phyloP scores from a whole-genome alignment of 2,797 vertebrate species.

The Gobio occitaniae region DNA sequence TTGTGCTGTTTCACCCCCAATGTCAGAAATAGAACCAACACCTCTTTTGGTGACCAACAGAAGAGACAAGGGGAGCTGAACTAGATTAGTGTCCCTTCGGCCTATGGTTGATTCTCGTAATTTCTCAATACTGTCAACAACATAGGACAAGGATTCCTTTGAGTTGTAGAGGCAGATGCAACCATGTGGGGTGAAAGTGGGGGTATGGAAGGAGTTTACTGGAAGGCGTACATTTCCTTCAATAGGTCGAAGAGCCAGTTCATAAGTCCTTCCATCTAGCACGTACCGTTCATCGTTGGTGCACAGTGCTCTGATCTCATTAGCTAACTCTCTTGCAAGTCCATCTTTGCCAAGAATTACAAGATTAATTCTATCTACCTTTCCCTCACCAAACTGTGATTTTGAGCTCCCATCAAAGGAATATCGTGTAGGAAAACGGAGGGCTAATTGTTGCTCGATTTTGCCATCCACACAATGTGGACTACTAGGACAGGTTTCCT shows the following conservation, averaged over 20 bases:
- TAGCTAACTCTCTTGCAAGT: conserved; percentile 92
- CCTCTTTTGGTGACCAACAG: conserved; percentile 93
- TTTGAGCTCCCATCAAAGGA: conserved; percentile 78
- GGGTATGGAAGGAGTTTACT: conserved; percentile 95
- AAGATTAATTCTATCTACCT: conserved; percentile 90
- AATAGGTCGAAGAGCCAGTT: conserved; percentile 92
- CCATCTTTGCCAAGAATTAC: conserved; percentile 98
- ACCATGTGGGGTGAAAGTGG: conserved; percentile 94
- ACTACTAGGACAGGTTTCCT: conserved; percentile 95
- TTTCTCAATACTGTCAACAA: conserved; percentile 94
- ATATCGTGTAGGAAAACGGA: conserved; percentile 84
- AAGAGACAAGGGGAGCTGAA: conserved; percentile 86
- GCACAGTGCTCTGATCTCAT: conserved; percentile 95
- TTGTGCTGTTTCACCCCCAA: conserved; percentile 92
- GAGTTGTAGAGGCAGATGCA: conserved; percentile 98
- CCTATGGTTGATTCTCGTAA: conserved; percentile 87
- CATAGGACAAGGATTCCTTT: conserved; percentile 95
- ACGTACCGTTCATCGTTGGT: conserved; percentile 93
- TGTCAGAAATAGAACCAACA: conserved; percentile 83
- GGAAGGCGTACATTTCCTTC: conserved; percentile 96
- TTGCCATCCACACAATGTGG: conserved; percentile 88
- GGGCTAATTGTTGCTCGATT: conserved; percentile 88
- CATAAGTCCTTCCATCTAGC: conserved; percentile 93
- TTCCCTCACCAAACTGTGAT: conserved; percentile 79
- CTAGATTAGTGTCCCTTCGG: conserved; percentile 84